Evolutionary conservation across 2,797 vertebrate species (phyloP).

Genomic region (Acrocephalus scirpaceus): DNA sequence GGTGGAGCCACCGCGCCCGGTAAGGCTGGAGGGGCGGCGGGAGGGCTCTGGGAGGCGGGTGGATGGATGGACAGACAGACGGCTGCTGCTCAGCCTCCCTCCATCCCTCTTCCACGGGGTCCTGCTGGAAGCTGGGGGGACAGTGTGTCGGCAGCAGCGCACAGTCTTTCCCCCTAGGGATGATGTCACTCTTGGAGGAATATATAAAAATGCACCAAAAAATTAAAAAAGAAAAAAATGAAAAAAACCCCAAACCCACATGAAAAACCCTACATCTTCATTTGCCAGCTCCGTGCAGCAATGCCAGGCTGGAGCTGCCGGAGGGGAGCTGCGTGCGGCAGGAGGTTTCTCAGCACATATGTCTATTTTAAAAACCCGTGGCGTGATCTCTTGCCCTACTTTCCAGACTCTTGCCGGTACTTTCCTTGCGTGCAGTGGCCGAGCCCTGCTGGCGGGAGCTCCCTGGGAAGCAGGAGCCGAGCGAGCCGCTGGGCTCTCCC

Average conservation of each 20-base stretch:
- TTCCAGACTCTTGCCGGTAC: conserved; percentile 31
- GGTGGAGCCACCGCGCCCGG: neutral
- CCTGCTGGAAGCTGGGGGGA: neutral
- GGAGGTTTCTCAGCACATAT: conserved; percentile 42
- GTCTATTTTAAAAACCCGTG: conserved; percentile 54
- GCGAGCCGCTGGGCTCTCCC: neutral
- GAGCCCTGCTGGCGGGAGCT: neutral
- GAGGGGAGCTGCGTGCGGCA: conserved; percentile 14
- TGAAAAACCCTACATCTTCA: conserved; percentile 17
- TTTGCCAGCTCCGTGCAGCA: neutral
- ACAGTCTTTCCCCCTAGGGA: neutral
- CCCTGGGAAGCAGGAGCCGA: neutral
- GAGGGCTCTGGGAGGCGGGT: neutral
- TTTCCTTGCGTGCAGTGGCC: neutral
- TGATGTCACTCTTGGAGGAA: neutral
- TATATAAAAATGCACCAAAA: neutral
- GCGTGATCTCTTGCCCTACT: conserved; percentile 59
- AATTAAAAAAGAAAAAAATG: neutral
- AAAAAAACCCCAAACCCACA: neutral
- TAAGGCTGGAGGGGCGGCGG: conserved; percentile 4
- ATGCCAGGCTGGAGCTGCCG: conserved; percentile 18
- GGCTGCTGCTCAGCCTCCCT: neutral
- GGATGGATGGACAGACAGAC: neutral
- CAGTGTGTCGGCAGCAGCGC: neutral
- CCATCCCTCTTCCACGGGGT: neutral